Evolutionary conservation across 1,140 invertebrate species (phyloP).

Genomic region (Cotesia glomerata): DNA sequence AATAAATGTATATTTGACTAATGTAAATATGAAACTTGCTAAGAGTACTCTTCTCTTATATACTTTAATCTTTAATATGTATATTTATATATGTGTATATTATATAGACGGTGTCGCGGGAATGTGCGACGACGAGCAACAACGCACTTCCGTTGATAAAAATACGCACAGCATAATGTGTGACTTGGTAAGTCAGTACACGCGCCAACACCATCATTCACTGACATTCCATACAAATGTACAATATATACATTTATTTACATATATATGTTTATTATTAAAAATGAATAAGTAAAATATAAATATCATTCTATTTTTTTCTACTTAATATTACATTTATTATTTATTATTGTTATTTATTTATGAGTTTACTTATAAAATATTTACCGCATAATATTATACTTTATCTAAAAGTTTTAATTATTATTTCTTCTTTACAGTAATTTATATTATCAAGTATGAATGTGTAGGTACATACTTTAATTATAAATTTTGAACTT

Average conservation of each 20-base stretch:
- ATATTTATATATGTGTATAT: neutral
- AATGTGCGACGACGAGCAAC: slow-evolving; percentile 57
- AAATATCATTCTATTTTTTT: neutral
- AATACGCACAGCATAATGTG: slow-evolving; percentile 56
- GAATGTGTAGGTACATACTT: neutral
- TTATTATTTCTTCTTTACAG: no score
- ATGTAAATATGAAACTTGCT: no score
- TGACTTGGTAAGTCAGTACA: slow-evolving; percentile 33
- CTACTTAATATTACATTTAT: neutral
- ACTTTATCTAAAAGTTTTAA: neutral
- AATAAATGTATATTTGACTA: neutral
- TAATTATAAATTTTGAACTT: no score
- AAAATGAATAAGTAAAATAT: neutral
- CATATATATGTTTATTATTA: neutral
- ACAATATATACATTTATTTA: neutral
- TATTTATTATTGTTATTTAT: neutral
- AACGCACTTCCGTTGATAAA: slow-evolving; percentile 64
- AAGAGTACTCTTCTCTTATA: no score
- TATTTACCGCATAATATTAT: neutral
- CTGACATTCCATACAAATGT: slow-evolving; percentile 9
- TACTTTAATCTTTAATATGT: no score
- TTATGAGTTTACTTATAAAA: neutral
- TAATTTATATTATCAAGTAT: no score
- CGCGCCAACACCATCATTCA: slow-evolving; percentile 3
- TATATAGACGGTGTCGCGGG: slow-evolving; percentile 28